A percentile compares a stretch with the other conserved stretches of the same genome.
These are phyloP conservation scores for Limnodromus scolopaceus DNA, from an alignment of 2,797 vertebrate species.

Conservation along the genomic window DNA sequence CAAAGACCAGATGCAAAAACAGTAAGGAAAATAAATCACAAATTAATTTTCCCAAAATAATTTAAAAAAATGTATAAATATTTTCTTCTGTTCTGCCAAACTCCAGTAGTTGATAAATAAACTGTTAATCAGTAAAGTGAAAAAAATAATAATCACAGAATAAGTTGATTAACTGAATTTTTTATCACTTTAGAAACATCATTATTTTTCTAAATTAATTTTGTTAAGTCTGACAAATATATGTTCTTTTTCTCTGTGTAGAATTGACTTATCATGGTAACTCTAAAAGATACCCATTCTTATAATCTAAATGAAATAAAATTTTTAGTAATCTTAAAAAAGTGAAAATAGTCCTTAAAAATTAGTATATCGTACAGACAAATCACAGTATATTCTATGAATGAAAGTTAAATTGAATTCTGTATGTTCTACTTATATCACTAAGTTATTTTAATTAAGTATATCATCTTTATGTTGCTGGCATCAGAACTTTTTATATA, in stretches of 20 bases:
- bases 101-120: not conserved
- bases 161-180: not conserved
- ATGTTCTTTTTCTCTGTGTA: not conserved
- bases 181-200: not conserved
- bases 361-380: not conserved
- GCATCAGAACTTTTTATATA: not conserved
- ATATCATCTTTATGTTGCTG: not conserved
- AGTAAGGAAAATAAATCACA: not conserved
- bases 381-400: not conserved
- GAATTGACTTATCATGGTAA: not conserved
- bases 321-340: not conserved
- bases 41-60: not conserved
- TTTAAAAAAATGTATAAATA: not conserved
- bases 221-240: not conserved
- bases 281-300: not conserved
- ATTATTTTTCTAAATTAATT: not conserved
- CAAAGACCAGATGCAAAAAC: not conserved
- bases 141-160: not conserved
- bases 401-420: not conserved
- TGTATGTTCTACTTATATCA: not conserved
- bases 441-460: not conserved
- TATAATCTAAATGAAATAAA: not conserved
- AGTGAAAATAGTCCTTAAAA: not conserved
- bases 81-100: not conserved
- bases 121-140: not conserved